Percentiles rank a stretch among this genome's conserved stretches.
phyloP scores from a whole-genome alignment of 2,797 vertebrate genomes.

The Syndactyla subalaris region DNA sequence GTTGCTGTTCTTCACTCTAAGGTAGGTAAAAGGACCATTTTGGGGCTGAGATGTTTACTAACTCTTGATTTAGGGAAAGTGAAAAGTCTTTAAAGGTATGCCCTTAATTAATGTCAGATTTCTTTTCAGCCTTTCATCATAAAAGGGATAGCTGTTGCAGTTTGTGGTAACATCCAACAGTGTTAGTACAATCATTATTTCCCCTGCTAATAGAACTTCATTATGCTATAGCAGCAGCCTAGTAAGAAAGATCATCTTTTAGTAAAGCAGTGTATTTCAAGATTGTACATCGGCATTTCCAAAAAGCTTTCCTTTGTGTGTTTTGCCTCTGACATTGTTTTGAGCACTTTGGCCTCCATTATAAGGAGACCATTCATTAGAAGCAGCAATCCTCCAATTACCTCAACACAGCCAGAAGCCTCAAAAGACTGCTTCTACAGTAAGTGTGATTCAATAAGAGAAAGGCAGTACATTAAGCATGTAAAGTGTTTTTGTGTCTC shows the following conservation, averaged over 20 bases:
- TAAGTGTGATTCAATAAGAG: constrained; percentile 35
- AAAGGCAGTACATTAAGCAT: constrained; percentile 2
- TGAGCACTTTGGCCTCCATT: constrained; percentile 32
- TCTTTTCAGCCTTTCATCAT: background rate
- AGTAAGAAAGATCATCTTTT: background rate
- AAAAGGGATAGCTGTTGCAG: background rate
- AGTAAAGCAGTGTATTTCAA: background rate
- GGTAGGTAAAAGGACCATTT: constrained; percentile 26
- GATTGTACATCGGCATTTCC: background rate
- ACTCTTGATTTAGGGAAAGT: constrained; percentile 41
- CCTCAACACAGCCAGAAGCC: background rate
- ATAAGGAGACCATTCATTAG: constrained; percentile 4
- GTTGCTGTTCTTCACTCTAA: constrained; percentile 32
- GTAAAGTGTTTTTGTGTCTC: constrained; percentile 40
- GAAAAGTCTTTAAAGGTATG: constrained; percentile 30
- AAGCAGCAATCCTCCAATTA: constrained; percentile 29
- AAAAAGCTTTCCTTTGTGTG: background rate
- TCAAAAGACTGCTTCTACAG: constrained; percentile 32
- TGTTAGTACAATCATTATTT: constrained; percentile 15
- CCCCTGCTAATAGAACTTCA: background rate
- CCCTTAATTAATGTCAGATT: constrained; percentile 49
- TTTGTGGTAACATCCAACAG: background rate
- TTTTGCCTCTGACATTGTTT: constrained; percentile 43
- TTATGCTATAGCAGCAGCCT: background rate
- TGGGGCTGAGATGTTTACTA: constrained; percentile 45